phyloP scores from a whole-genome alignment of 2,113 vertebrate genomes.

The Oplegnathus fasciatus region DNA sequence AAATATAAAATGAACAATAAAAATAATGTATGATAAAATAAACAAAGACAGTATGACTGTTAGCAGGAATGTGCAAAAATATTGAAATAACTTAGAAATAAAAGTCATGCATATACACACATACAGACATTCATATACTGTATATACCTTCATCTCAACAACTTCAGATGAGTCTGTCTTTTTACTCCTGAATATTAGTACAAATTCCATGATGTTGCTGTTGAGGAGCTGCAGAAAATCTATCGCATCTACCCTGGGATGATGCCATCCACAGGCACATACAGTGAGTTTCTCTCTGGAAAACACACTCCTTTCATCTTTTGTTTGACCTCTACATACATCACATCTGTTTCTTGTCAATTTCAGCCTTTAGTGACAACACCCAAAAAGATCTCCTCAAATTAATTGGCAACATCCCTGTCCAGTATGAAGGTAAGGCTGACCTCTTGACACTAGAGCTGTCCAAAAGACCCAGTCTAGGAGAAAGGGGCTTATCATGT shows the following conservation, averaged over 20 bases:
- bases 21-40: too few species aligned
- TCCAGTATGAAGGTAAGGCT: constrained; percentile 90
- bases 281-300: constrained; percentile 76
- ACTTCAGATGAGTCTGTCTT: neutral
- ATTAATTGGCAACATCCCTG: constrained; percentile 91
- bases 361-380: constrained; percentile 92
- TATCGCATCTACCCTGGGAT: constrained; percentile 72
- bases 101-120: too few species aligned
- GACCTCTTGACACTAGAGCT: neutral
- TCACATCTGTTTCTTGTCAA: neutral
- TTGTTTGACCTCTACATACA: neutral
- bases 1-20: too few species aligned
- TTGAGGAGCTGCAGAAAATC: constrained; percentile 84
- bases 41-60: too few species aligned
- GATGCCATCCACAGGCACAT: constrained; percentile 68
- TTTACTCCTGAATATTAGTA: constrained; percentile 69
- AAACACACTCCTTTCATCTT: neutral
- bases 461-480: neutral
- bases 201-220: constrained; percentile 84
- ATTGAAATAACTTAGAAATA: too few species aligned
- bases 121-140: neutral
- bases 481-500: neutral
- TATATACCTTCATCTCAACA: neutral
- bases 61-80: too few species aligned
- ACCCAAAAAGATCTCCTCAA: constrained; percentile 95